Conservation (phyloP, 2,888 invertebrate genomes). For the Eucera pruinosa region DNA sequence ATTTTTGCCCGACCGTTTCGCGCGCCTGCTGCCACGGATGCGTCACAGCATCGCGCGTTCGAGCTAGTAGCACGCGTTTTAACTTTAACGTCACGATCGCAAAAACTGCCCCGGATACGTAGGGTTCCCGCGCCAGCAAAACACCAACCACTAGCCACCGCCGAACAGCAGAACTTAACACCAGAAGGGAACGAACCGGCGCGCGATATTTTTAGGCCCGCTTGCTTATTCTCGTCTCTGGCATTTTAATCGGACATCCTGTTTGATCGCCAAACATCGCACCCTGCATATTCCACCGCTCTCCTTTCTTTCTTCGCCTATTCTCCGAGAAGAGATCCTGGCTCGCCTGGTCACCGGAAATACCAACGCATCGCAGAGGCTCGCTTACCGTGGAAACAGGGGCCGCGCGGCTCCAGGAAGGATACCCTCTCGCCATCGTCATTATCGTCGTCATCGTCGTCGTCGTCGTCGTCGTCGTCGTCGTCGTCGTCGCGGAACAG, state of each 20-base stretch:
- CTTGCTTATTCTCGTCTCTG: constrained; percentile 65
- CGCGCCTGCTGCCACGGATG: constrained; percentile 13
- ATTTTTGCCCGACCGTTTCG: constrained; percentile 13
- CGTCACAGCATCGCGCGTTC: constrained; percentile 6
- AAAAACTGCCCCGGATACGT: constrained; percentile 66
- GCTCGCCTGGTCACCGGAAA: constrained; percentile 41
- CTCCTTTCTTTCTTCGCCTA: constrained; percentile 10
- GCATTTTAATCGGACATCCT: constrained; percentile 71
- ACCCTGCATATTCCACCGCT: constrained; percentile 15
- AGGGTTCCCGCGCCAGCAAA: constrained; percentile 15
- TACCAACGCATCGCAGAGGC: neutral
- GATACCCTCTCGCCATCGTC: too few relatives aligned
- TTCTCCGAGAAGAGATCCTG: too few relatives aligned
- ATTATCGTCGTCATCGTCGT: too few relatives aligned
- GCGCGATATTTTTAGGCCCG: constrained; percentile 59
- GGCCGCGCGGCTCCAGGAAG: too few relatives aligned
- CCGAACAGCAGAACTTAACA: constrained; percentile 26
- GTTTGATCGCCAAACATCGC: constrained; percentile 66
- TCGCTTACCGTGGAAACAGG: too few relatives aligned
- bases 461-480: too few relatives aligned
- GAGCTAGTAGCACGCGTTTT: constrained; percentile 50
- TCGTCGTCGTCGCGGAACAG: too few relatives aligned
- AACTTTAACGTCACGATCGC: constrained; percentile 60
- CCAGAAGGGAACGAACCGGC: constrained; percentile 50
- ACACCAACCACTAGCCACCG: constrained; percentile 8